Evolutionary conservation across 2,113 vertebrate species (phyloP), one percentile per base, ranked within the genome.

Genomic region (Ciconia boyciana): DNA sequence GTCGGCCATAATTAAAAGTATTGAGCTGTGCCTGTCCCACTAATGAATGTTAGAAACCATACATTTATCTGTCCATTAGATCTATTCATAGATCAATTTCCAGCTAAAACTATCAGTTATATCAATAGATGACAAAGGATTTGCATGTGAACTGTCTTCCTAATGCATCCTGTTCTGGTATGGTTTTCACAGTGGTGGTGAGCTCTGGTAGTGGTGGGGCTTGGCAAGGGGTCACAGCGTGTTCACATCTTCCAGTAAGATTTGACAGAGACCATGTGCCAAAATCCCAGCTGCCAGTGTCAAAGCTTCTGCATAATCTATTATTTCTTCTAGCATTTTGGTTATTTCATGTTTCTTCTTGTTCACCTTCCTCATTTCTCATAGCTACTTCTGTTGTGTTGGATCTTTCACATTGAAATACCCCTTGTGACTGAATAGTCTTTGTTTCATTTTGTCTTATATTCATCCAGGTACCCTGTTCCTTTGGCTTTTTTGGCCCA

Each of bases 401-500:
- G 19, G 22, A 36, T 51, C n/a, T 64, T 77, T 62, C 24, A 34
- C 22, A 21, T 7, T 43, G 36, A 77, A 90, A 87, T 58, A 62
- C 3, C 6, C 15, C 12, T 52, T 43, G 29, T n/a, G 22, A 71
- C n/a, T 64, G 36, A 92, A 70, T 0, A 32, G 13, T 43, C 65
- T 87, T 91, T 55, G 17, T 74, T 92, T 49, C 11, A 1, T 95
- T 84, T 78, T 71, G 43, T 31, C 16, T 83, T 88, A 10, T 36
- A 4, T 92, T 91, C 57, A 79, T 68, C 4, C 96, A 99, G 98
- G 98, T 52, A 98, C 98, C 34, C 83, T 99, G 74, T 99, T 99
- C 93, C 97, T 99, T 41, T 99, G 99, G 99, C 98, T 99, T 96
- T 99, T 99, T 95, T 99, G 99, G 99, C 99, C 99, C 80, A 99